phyloP scores from a whole-genome alignment of 2,888 invertebrate species.

The Tinea semifulvella region DNA sequence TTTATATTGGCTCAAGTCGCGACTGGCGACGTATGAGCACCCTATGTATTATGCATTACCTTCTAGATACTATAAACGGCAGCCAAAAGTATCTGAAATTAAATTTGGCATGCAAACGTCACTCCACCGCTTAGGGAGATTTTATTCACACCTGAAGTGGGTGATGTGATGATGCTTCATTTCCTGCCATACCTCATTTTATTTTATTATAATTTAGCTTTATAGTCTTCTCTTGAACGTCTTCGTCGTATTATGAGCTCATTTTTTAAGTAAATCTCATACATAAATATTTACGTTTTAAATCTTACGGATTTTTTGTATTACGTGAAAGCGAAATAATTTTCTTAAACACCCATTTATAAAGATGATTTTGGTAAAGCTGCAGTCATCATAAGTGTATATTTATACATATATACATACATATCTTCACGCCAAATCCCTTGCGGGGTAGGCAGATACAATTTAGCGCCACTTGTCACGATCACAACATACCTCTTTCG shows the following conservation, averaged over 20 bases:
- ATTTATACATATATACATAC: too few relatives aligned
- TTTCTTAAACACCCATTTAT: too few relatives aligned
- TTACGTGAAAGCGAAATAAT: too few relatives aligned
- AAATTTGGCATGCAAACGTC: constrained; percentile 57
- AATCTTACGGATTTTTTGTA: neutral
- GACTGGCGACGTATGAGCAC: constrained; percentile 45
- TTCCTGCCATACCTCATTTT: constrained; percentile 5
- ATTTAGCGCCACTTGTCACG: too few relatives aligned
- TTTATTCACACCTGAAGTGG: constrained; percentile 7
- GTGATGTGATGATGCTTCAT: constrained; percentile 12
- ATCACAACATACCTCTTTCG: too few relatives aligned
- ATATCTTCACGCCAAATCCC: too few relatives aligned
- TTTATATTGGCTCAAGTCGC: constrained; percentile 46
- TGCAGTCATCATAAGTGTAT: too few relatives aligned
- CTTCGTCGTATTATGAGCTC: constrained; percentile 5
- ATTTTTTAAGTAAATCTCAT: neutral
- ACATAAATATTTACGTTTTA: constrained; percentile 6
- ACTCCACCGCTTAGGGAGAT: constrained; percentile 21
- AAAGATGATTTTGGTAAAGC: too few relatives aligned
- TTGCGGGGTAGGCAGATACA: too few relatives aligned
- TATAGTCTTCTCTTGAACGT: too few relatives aligned
- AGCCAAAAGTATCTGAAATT: constrained; percentile 47
- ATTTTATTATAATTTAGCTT: constrained; percentile 7
- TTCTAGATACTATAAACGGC: constrained; percentile 45
- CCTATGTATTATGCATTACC: constrained; percentile 59